These are phyloP conservation scores for Pipistrellus nathusii DNA, from an alignment of 2,797 vertebrate species.

Conservation along the genomic window DNA sequence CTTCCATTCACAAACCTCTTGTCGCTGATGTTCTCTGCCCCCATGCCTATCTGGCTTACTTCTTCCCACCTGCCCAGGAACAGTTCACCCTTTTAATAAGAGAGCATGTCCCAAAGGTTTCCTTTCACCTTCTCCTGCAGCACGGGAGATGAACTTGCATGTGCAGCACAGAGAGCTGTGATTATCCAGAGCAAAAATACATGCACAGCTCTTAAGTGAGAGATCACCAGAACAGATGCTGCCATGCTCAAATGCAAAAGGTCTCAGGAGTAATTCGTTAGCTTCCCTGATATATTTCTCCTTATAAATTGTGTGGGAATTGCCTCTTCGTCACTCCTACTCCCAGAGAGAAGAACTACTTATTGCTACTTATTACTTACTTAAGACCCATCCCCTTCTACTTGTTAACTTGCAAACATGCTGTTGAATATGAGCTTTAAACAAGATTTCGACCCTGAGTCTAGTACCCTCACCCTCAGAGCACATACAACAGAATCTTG, in stretches of 20 bases:
- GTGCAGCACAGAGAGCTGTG: not conserved
- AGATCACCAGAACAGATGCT: slow-evolving; percentile 1
- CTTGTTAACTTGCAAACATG: not conserved
- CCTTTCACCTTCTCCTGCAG: not conserved
- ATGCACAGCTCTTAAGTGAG: not conserved
- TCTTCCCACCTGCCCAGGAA: not conserved
- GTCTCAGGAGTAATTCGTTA: slow-evolving; percentile 56
- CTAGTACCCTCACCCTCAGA: not conserved
- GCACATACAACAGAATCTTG: not conserved
- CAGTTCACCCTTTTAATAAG: not conserved
- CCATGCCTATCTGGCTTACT: not conserved
- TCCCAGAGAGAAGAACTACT: slow-evolving; percentile 31
- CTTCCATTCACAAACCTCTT: not conserved
- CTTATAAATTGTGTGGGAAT: slow-evolving; percentile 42
- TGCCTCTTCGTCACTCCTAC: not conserved
- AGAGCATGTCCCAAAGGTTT: not conserved
- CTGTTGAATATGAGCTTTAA: not conserved
- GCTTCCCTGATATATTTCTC: slow-evolving; percentile 43
- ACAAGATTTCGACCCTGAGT: not conserved
- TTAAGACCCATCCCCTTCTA: slow-evolving; percentile 1
- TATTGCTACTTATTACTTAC: slow-evolving; percentile 9
- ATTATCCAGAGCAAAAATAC: not conserved
- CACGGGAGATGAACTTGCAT: slow-evolving; percentile 6
- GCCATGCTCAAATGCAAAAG: slow-evolving; percentile 21
- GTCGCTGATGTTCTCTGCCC: not conserved